These are phyloP conservation scores for Papilio dardanus DNA, from an alignment of 1,140 invertebrate genomes.

Conservation along the genomic window DNA sequence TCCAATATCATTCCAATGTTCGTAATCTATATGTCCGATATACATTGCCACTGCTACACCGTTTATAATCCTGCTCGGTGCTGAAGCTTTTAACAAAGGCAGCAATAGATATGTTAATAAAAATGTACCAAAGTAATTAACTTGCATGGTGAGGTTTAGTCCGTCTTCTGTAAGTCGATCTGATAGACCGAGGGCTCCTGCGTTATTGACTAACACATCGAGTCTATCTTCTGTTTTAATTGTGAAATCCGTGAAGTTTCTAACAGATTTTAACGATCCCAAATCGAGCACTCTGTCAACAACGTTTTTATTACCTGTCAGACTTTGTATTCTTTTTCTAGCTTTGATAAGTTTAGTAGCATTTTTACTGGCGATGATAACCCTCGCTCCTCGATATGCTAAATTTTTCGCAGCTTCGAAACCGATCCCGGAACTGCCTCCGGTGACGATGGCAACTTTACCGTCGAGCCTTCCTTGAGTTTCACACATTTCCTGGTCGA, in stretches of 20 bases:
- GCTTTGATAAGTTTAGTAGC: constrained; percentile 79
- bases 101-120: constrained; percentile 83
- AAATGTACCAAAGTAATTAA: constrained; percentile 84
- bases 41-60: constrained; percentile 74
- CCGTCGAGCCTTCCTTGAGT: constrained; percentile 69
- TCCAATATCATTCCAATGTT: constrained; percentile 83
- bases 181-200: constrained; percentile 65
- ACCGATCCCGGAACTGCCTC: constrained; percentile 92
- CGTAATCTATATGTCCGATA: constrained; percentile 87
- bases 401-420: constrained; percentile 88
- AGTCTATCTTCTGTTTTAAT: constrained; percentile 77
- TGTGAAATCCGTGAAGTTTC: constrained; percentile 61
- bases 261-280: constrained; percentile 68
- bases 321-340: constrained; percentile 59
- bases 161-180: constrained; percentile 77
- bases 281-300: constrained; percentile 63
- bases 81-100: constrained; percentile 82
- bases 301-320: constrained; percentile 60
- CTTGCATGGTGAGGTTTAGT: constrained; percentile 81
- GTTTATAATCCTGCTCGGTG: constrained; percentile 84
- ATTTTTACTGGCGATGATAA: constrained; percentile 90
- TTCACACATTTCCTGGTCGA: constrained; percentile 53
- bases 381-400: constrained; percentile 86
- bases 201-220: constrained; percentile 85
- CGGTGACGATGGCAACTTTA: constrained; percentile 91